A percentile compares a stretch with the other conserved stretches of the same genome.
These are phyloP conservation scores for Aurelia aurita DNA, from an alignment of 30 jellyfish, hydroid and myxozoan species.

Conservation along the genomic window DNA sequence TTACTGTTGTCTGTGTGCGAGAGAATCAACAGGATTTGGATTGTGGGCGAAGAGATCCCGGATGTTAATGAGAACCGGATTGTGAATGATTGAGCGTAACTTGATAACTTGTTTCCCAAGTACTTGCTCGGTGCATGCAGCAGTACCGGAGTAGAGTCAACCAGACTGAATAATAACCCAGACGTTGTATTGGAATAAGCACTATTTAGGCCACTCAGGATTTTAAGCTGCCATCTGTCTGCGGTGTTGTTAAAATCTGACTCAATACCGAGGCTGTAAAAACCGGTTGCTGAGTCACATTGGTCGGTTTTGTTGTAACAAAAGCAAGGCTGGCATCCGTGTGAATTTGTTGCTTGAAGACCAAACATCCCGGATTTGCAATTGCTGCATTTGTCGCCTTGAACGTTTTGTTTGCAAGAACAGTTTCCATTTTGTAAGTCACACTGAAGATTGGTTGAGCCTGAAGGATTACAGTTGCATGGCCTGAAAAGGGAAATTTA, in stretches of 20 bases:
- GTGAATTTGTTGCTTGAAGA: constrained; percentile 32
- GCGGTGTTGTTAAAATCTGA: constrained; percentile 32
- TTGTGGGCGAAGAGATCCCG: background rate
- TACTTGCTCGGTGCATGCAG: constrained; percentile 57
- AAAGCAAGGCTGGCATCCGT: constrained; percentile 87
- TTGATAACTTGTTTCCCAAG: constrained; percentile 67
- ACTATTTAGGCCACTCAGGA: background rate
- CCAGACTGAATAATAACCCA: constrained; percentile 27
- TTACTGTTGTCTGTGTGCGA: constrained; percentile 11
- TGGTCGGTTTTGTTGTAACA: constrained; percentile 75
- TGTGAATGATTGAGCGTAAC: constrained; percentile 46
- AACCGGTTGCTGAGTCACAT: constrained; percentile 64
- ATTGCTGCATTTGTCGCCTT: constrained; percentile 61
- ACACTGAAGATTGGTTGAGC: constrained; percentile 81
- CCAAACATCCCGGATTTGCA: constrained; percentile 58
- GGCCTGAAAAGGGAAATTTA: constrained; percentile 51
- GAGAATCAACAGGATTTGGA: background rate
- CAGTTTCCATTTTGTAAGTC: constrained; percentile 69
- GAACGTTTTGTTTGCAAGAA: constrained; percentile 73
- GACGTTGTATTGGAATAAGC: constrained; percentile 36
- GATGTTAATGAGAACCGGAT: constrained; percentile 14
- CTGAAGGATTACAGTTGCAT: constrained; percentile 74
- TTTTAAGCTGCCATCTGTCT: constrained; percentile 38
- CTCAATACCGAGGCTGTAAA: background rate
- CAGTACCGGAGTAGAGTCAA: background rate